phyloP scores from a whole-genome alignment of 2,888 invertebrate species.

The Tinea pellionella region DNA sequence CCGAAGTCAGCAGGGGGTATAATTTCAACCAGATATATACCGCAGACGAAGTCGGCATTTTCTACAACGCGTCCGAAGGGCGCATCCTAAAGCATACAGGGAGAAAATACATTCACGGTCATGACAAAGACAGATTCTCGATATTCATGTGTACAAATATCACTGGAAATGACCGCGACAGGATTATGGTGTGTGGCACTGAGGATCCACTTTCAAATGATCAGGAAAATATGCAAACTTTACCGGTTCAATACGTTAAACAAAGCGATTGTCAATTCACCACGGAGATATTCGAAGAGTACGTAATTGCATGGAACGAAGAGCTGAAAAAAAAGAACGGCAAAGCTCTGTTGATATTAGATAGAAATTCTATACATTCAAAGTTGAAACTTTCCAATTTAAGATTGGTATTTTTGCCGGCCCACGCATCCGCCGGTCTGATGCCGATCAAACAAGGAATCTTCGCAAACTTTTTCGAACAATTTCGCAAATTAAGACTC shows the following conservation, averaged over 20 bases:
- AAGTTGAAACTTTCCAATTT: constrained; percentile 32
- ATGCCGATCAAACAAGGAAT: constrained; percentile 36
- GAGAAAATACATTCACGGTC: constrained; percentile 34
- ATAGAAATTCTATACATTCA: constrained; percentile 34
- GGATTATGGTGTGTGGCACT: constrained; percentile 31
- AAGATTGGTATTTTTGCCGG: constrained; percentile 33
- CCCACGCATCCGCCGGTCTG: constrained; percentile 31
- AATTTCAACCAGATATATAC: constrained; percentile 33
- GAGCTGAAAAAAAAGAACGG: constrained; percentile 25
- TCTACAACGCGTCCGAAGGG: constrained; percentile 34
- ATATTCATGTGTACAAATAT: constrained; percentile 34
- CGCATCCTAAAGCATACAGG: constrained; percentile 31
- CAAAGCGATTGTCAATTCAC: constrained; percentile 34
- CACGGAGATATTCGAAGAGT: constrained; percentile 34
- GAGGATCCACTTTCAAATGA: constrained; percentile 32
- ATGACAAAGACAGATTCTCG: constrained; percentile 29
- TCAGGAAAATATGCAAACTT: constrained; percentile 26
- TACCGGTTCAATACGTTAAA: constrained; percentile 33
- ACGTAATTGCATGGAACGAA: constrained; percentile 32
- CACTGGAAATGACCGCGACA: constrained; percentile 31
- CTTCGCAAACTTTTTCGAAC: constrained; percentile 26
- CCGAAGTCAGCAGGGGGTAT: constrained; percentile 27
- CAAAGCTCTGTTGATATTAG: constrained; percentile 29
- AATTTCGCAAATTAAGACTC: constrained; percentile 29
- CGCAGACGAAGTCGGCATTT: constrained; percentile 34